Conservation (phyloP, 1,140 invertebrate genomes). For the Papilio helenus region DNA sequence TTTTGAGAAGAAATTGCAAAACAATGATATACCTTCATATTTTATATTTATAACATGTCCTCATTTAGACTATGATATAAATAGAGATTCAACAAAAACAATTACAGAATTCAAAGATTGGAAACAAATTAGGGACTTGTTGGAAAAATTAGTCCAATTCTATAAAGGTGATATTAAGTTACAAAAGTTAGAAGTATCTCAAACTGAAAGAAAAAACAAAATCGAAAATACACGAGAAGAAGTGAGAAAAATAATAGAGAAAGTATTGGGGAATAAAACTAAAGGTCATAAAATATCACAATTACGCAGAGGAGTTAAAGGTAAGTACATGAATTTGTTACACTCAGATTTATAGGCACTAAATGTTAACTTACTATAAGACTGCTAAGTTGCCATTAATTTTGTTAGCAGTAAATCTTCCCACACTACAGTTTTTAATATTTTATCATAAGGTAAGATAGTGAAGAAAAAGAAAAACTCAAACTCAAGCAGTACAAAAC, state of each 20-base stretch:
- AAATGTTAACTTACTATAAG: not conserved
- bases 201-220: slow-evolving; percentile 39
- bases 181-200: slow-evolving; percentile 43
- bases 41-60: slow-evolving; percentile 49
- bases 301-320: slow-evolving; percentile 64
- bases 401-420: not conserved
- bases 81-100: slow-evolving; percentile 81
- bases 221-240: slow-evolving; percentile 51
- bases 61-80: slow-evolving; percentile 83
- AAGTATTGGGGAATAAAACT: slow-evolving; percentile 52
- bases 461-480: not conserved
- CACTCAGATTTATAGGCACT: not conserved
- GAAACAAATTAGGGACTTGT: slow-evolving; percentile 78
- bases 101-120: slow-evolving; percentile 86
- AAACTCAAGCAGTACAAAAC: not conserved
- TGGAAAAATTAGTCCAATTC: slow-evolving; percentile 82
- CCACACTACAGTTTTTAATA: not conserved
- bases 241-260: slow-evolving; percentile 64
- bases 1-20: slow-evolving; percentile 19
- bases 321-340: slow-evolving; percentile 44
- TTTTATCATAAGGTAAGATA: slow-evolving; percentile 1
- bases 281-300: slow-evolving; percentile 53
- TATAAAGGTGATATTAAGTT: slow-evolving; percentile 59
- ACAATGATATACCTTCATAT: slow-evolving; percentile 65
- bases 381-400: not conserved